These are phyloP conservation scores for Catagonus wagneri DNA, from an alignment of 2,113 vertebrate species.

Conservation along the genomic window DNA sequence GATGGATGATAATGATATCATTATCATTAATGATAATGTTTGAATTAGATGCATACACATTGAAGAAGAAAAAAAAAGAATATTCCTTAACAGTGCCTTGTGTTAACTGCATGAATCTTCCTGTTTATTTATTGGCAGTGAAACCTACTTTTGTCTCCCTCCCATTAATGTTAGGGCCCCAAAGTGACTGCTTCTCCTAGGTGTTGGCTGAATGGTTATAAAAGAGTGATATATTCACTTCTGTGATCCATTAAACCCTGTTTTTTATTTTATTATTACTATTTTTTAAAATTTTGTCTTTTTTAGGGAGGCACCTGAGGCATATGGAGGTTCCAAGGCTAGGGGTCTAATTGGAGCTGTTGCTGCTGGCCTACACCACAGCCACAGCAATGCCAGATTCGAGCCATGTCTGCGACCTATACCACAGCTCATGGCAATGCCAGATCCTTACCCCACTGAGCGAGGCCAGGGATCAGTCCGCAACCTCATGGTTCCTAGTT, in stretches of 20 bases:
- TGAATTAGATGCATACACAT: slow-evolving; percentile 15
- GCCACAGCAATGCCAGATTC: no score
- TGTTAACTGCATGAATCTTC: neutral
- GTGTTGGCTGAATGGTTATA: neutral
- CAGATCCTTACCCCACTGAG: no score
- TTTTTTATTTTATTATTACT: no score
- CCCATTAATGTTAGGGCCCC: neutral
- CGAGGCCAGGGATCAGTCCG: no score
- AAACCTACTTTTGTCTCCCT: neutral
- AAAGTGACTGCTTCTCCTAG: neutral
- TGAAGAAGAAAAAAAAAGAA: neutral
- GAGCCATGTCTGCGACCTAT: no score
- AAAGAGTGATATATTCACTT: neutral
- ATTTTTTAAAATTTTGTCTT: no score
- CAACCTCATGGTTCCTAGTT: no score
- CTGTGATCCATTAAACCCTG: neutral
- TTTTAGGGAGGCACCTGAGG: no score
- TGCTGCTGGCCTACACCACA: no score
- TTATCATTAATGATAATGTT: neutral
- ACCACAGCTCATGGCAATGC: no score
- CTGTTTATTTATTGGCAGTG: neutral
- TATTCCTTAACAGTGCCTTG: neutral
- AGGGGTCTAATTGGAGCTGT: no score
- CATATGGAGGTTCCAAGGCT: no score
- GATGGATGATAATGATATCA: neutral